Evolutionary conservation across 2,797 vertebrate species (phyloP), one percentile per base, ranked within the genome.

Genomic region (Sebastes hubbsi): DNA sequence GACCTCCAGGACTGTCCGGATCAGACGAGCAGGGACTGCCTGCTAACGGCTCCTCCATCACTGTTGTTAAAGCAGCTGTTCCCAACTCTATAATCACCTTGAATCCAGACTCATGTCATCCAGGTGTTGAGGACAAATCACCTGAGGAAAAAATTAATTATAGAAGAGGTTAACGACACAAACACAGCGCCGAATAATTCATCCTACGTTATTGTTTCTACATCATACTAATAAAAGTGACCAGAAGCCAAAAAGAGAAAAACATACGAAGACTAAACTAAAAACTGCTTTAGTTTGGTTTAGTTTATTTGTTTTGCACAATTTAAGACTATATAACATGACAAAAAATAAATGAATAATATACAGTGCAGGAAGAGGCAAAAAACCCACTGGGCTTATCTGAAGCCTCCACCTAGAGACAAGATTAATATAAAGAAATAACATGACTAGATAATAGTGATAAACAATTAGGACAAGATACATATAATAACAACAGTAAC

Each of bases 11-110:
- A 61, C 91, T 88, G 29, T 91, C 88, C 8, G 87, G 71, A 6
- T 93, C 94, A 4, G 90, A 87, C 1, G 84, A 81, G 29, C 69
- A 75, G 55, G 89, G 80, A 10, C 83, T 87, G 54, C 72, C 76
- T 3, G 81, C 11, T 3, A 62, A 6, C 8, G 62, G 30, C 5
- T 81, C 70, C 9, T 87, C 92, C 95, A 94, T 95, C 2, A 3
- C 54, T 1, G 22, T 14, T 0, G 36, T 38, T 38, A 6, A 30
- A 5, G 30, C 6, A 46, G 42, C 72, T 38, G 62, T 2, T 42
- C 12, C n/a, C 1, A 0, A 9, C 6, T 8, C 14, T 49, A 7
- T 1, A 2, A 46, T 18, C 59, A 24, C 14, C 7, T 22, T 2
- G 1, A 18, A 3, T 5, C 32, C 27, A 6, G 24, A 9, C 25